These are phyloP conservation scores for Rhincodon typus DNA, from an alignment of 2,797 vertebrate species.

Conservation along the genomic window DNA sequence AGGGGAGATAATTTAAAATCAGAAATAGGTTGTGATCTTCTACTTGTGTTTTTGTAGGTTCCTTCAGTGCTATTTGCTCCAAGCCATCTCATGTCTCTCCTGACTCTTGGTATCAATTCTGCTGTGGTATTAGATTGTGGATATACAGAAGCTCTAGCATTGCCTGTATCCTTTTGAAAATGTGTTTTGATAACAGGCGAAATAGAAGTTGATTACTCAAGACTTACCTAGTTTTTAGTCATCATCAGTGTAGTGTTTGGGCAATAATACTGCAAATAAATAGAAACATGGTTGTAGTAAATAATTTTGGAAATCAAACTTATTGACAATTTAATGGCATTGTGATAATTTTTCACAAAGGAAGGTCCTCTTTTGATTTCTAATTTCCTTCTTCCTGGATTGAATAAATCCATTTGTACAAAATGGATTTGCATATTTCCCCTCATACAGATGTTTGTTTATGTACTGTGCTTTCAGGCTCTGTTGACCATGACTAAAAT, in stretches of 20 bases:
- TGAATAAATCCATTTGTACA: neutral
- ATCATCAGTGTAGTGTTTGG: neutral
- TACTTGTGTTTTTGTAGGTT: slow-evolving; percentile 60
- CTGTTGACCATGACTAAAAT: neutral
- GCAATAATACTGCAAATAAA: neutral
- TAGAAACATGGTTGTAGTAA: neutral
- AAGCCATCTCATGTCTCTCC: slow-evolving; percentile 88
- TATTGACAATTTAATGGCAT: neutral
- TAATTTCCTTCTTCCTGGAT: neutral
- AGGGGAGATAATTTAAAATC: neutral
- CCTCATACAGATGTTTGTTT: neutral
- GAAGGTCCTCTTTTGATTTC: neutral
- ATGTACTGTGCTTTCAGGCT: neutral
- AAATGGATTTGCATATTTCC: too few relatives aligned
- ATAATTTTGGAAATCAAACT: neutral
- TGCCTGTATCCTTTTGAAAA: slow-evolving; percentile 80
- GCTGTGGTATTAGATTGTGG: slow-evolving; percentile 95
- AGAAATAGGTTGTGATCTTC: neutral
- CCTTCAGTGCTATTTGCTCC: slow-evolving; percentile 92
- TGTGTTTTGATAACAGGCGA: neutral
- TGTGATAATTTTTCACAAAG: neutral
- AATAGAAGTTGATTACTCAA: neutral
- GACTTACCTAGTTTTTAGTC: neutral
- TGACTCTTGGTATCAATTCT: slow-evolving; percentile 93
- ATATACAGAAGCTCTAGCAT: slow-evolving; percentile 83